Conservation (phyloP, 2,888 invertebrate genomes). For the Aromia moschata region DNA sequence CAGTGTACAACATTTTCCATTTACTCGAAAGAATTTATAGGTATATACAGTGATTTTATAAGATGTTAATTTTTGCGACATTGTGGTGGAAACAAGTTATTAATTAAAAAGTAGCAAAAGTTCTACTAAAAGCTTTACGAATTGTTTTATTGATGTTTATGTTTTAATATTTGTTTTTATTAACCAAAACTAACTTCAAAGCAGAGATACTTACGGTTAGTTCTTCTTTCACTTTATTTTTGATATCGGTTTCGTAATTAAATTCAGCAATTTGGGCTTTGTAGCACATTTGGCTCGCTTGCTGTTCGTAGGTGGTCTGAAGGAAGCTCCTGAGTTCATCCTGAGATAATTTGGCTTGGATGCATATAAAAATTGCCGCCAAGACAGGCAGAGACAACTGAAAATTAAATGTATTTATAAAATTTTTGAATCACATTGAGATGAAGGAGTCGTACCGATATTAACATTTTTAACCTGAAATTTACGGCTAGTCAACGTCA, state of each 20-base stretch:
- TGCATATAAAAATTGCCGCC: background rate
- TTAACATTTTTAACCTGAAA: background rate
- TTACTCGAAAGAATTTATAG: too few relatives aligned
- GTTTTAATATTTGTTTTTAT: too few relatives aligned
- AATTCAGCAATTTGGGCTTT: constrained; percentile 57
- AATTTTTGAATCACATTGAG: background rate
- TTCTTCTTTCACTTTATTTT: constrained; percentile 49
- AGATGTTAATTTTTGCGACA: too few relatives aligned
- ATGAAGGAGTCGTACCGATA: too few relatives aligned
- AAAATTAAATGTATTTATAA: constrained; percentile 8
- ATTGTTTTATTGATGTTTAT: too few relatives aligned
- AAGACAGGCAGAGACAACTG: constrained; percentile 10
- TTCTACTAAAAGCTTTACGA: too few relatives aligned
- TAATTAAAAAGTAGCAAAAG: too few relatives aligned
- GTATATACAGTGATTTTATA: too few relatives aligned
- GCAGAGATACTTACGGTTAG: constrained; percentile 47
- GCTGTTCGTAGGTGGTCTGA: constrained; percentile 48
- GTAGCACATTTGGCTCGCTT: constrained; percentile 54
- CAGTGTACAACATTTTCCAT: too few relatives aligned
- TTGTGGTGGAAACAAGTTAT: too few relatives aligned
- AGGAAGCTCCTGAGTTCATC: constrained; percentile 45
- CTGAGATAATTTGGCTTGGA: constrained; percentile 33
- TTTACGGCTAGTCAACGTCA: background rate
- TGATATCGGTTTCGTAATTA: constrained; percentile 58
- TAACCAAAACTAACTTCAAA: too few relatives aligned